Evolutionary conservation across 2,113 vertebrate species (phyloP).

Genomic region (Grammomys surdaster): DNA sequence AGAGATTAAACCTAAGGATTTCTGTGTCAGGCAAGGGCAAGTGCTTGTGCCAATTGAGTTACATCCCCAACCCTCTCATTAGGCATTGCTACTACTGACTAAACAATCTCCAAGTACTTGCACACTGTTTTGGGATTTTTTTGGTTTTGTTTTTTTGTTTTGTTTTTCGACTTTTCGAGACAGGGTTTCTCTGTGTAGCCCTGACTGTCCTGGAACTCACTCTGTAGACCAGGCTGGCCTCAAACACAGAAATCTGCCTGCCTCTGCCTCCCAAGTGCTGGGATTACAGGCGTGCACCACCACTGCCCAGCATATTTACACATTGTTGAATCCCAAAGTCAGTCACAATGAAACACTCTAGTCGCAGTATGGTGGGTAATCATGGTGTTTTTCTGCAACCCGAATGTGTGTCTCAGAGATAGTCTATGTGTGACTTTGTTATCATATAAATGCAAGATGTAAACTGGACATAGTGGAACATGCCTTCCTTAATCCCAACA

Average conservation of each 20-base stretch:
- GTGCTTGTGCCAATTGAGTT: not conserved
- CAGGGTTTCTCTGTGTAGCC: no score
- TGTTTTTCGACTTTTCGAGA: no score
- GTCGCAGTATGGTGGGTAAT: constrained; percentile 26
- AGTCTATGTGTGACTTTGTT: not conserved
- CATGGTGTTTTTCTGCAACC: not conserved
- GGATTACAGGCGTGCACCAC: no score
- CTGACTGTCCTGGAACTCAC: no score
- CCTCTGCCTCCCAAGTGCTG: no score
- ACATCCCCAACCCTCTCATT: not conserved
- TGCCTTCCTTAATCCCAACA: not conserved
- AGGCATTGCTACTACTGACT: constrained; percentile 40
- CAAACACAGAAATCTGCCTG: no score
- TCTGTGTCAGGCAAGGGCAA: not conserved
- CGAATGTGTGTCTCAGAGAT: constrained; percentile 8
- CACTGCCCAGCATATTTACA: not conserved
- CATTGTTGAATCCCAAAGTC: constrained; percentile 38
- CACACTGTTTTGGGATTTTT: not conserved
- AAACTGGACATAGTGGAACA: not conserved
- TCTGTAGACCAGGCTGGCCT: no score
- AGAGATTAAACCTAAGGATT: not conserved
- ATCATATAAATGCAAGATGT: not conserved
- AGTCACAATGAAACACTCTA: constrained; percentile 6
- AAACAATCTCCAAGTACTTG: constrained; percentile 6
- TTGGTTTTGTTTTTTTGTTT: no score